A percentile compares a stretch with the other conserved stretches of the same genome.
Evolutionary conservation across 2,113 vertebrate species (phyloP).

Genomic region (Leptosomus discolor): DNA sequence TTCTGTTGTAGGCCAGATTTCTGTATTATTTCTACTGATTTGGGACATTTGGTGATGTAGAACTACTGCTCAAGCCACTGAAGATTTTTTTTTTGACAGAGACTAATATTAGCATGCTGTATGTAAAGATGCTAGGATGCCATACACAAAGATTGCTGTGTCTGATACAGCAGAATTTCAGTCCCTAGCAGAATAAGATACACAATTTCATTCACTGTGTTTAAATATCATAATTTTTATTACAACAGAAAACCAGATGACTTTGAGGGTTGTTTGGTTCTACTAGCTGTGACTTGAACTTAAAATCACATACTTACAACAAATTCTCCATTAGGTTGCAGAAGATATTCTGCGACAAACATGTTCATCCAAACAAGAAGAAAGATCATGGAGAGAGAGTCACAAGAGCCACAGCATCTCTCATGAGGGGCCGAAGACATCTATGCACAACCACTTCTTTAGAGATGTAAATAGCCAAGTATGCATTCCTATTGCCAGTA

Average conservation of each 20-base stretch:
- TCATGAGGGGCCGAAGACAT: neutral
- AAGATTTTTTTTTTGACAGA: neutral
- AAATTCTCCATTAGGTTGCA: neutral
- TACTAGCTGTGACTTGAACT: neutral
- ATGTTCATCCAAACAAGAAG: neutral
- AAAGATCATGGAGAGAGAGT: neutral
- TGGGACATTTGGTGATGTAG: neutral
- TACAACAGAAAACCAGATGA: neutral
- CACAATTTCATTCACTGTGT: neutral
- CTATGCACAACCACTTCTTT: neutral
- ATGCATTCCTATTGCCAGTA: neutral
- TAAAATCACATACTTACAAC: neutral
- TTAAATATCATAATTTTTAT: neutral
- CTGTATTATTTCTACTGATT: neutral
- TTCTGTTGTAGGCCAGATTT: neutral
- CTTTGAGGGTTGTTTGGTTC: neutral
- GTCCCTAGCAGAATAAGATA: neutral
- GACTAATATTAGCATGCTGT: neutral
- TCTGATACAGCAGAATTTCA: neutral
- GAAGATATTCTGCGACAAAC: constrained; percentile 12
- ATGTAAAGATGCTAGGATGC: neutral
- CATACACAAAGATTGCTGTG: neutral
- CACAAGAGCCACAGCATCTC: neutral
- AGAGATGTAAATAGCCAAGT: neutral
- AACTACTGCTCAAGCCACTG: neutral